Percentiles rank a stretch among this genome's conserved stretches.
These are phyloP conservation scores for Percina caprodes DNA, from an alignment of 2,113 vertebrate species.

Conservation along the genomic window DNA sequence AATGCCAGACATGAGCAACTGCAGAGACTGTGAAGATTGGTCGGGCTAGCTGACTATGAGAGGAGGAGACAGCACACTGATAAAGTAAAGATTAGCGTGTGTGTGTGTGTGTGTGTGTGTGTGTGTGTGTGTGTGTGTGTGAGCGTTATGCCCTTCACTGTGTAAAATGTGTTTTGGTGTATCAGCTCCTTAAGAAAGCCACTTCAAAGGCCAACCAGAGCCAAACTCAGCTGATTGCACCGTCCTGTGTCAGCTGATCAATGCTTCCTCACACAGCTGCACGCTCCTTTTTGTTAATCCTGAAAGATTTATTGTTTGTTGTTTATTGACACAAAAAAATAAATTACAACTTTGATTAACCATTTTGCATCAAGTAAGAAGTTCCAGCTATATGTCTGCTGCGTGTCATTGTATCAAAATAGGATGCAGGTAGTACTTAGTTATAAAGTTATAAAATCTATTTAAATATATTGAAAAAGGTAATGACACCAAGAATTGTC, in stretches of 20 bases:
- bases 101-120: not conserved
- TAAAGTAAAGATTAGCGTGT: not conserved
- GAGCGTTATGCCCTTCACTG: not conserved
- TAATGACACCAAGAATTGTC: not conserved
- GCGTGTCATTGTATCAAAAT: not conserved
- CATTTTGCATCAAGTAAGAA: not conserved
- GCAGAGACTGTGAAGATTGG: not conserved
- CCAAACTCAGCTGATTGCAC: not conserved
- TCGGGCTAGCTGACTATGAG: not conserved
- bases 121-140: not conserved
- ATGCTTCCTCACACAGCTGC: slow-evolving; percentile 2
- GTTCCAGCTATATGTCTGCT: not conserved
- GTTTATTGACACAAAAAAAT: not conserved
- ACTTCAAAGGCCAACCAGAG: not conserved
- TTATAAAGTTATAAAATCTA: not conserved
- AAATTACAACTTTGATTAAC: not conserved
- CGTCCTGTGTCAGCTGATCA: not conserved
- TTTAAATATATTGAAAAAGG: not conserved
- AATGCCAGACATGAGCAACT: slow-evolving; percentile 9
- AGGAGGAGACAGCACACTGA: not conserved
- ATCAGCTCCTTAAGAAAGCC: not conserved
- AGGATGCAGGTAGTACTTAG: too few relatives aligned
- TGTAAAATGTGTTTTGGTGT: not conserved
- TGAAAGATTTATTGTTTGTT: not conserved
- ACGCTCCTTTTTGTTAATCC: not conserved